Evolutionary conservation across 2,888 invertebrate genomes (phyloP).

Genomic region (Unio delphinus): DNA sequence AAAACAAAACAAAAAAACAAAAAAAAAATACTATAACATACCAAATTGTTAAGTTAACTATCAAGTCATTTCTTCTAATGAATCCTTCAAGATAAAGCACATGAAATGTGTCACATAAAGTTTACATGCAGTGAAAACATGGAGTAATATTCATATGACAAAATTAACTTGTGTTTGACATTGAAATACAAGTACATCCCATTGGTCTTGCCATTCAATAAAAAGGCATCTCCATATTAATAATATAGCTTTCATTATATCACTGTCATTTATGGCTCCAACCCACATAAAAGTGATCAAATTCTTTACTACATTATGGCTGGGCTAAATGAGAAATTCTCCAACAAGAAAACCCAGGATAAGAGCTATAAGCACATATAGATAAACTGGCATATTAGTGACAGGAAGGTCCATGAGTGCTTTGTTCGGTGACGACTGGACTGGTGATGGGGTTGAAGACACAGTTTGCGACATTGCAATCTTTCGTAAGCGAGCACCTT

Average conservation of each 20-base stretch:
- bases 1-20: no score
- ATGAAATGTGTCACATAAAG: not conserved
- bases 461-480: slow-evolving; percentile 67
- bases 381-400: slow-evolving; percentile 44
- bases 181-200: no score
- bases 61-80: slow-evolving; percentile 1
- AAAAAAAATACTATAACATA: no score
- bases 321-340: slow-evolving; percentile 53
- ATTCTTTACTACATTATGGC: no score
- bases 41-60: not conserved
- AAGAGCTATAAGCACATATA: slow-evolving; percentile 53
- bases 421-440: slow-evolving; percentile 74
- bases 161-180: no score
- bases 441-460: slow-evolving; percentile 48
- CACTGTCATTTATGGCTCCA: no score
- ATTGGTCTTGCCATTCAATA: no score
- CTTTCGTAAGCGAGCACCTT: slow-evolving; percentile 63
- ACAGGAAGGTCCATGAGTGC: slow-evolving; percentile 59
- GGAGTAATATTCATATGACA: not conserved
- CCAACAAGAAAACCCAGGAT: slow-evolving; percentile 58
- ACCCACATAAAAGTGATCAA: no score
- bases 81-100: no score
- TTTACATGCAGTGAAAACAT: slow-evolving; percentile 15
- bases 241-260: no score
- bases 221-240: no score